phyloP scores from a whole-genome alignment of 2,113 vertebrate species.

The Ictidomys tridecemlineatus region DNA sequence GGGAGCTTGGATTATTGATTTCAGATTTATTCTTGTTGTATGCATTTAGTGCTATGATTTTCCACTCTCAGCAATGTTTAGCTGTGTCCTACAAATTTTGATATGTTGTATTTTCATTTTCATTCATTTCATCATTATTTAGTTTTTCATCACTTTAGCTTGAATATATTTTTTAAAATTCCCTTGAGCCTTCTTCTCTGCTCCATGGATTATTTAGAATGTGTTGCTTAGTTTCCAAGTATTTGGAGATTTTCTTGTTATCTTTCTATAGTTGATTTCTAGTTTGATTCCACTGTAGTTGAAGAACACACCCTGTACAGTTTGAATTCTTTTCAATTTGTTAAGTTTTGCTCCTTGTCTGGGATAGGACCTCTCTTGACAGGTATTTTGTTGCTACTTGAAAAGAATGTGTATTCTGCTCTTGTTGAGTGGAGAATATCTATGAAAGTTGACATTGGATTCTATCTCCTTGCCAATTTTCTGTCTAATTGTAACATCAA shows the following conservation, averaged over 20 bases:
- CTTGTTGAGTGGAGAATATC: neutral
- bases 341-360: neutral
- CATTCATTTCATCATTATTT: neutral
- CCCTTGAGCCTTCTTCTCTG: neutral
- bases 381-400: neutral
- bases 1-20: neutral
- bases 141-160: neutral
- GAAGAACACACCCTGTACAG: neutral
- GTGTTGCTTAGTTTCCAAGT: neutral
- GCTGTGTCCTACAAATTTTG: neutral
- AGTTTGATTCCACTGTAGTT: too few relatives aligned
- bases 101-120: neutral
- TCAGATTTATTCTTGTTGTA: neutral
- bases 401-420: neutral
- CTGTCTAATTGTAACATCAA: too few relatives aligned
- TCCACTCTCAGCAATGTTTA: neutral
- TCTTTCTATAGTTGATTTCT: neutral
- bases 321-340: neutral
- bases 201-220: too few relatives aligned
- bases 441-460: neutral
- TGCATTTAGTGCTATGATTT: neutral
- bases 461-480: conserved; percentile 9
- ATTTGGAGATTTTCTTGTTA: neutral
- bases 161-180: neutral
- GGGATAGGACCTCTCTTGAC: neutral